Conservation (phyloP, 2,797 vertebrate species). For the Poeciliopsis turneri region DNA sequence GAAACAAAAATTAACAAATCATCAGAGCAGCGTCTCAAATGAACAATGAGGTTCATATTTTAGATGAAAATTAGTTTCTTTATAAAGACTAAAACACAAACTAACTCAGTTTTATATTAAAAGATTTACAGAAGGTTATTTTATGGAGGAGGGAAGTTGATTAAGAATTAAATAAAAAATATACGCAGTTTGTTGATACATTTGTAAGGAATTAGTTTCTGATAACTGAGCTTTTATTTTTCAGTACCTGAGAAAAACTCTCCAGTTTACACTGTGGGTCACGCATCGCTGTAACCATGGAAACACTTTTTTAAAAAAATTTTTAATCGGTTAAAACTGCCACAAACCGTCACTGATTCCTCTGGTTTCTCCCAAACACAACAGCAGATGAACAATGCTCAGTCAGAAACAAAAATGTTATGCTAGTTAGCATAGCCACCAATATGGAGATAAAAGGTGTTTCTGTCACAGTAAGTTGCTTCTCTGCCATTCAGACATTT, state of each 20-base stretch:
- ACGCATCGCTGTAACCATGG: background rate
- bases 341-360: no score
- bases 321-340: no score
- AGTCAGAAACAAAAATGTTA: no score
- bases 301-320: no score
- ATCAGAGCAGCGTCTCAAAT: constrained; percentile 7
- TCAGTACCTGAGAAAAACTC: background rate
- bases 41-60: background rate
- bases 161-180: background rate
- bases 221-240: background rate
- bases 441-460: no score
- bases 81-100: background rate
- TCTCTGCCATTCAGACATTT: no score
- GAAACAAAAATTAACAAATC: constrained; percentile 48
- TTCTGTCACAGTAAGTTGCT: no score
- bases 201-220: background rate
- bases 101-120: background rate
- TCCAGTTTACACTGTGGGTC: background rate
- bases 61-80: background rate
- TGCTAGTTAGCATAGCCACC: no score
- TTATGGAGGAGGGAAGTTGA: background rate
- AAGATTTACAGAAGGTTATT: background rate
- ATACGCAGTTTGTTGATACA: background rate
- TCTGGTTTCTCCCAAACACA: no score
- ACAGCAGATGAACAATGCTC: no score